Percentiles rank a stretch among this genome's conserved stretches.
phyloP scores from a whole-genome alignment of 2,888 invertebrate genomes.

The Asteroscopus sphinx region DNA sequence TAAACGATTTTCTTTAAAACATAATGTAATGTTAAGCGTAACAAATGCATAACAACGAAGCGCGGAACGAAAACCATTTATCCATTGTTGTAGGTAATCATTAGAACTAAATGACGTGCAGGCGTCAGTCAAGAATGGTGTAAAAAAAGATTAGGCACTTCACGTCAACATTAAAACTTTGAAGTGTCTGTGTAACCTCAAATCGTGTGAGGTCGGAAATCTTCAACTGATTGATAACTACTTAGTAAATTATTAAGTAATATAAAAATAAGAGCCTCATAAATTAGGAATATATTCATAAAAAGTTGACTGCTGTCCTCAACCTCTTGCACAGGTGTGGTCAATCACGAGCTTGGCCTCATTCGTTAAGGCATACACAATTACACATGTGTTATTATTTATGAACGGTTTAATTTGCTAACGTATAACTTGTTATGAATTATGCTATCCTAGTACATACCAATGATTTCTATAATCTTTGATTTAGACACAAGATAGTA shows the following conservation, averaged over 20 bases:
- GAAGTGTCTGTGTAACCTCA: constrained; percentile 45
- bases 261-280: constrained; percentile 53
- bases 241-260: constrained; percentile 49
- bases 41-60: constrained; percentile 39
- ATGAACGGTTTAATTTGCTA: constrained; percentile 47
- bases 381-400: constrained; percentile 50
- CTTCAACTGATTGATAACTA: constrained; percentile 55
- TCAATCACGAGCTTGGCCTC: constrained; percentile 64
- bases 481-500: no score
- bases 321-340: constrained; percentile 71
- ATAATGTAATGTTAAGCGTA: constrained; percentile 34
- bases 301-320: constrained; percentile 64
- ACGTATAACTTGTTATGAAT: constrained; percentile 34
- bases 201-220: constrained; percentile 58
- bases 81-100: constrained; percentile 47
- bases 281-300: constrained; percentile 66
- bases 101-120: constrained; percentile 45
- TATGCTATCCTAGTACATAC: constrained; percentile 45
- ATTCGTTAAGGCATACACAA: constrained; percentile 58
- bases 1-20: constrained; percentile 13
- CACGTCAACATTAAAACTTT: constrained; percentile 32
- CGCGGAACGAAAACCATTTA: constrained; percentile 42
- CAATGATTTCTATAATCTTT: constrained; percentile 12
- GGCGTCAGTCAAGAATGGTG: constrained; percentile 36
- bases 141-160: constrained; percentile 43